Evolutionary conservation across 2,113 vertebrate genomes (phyloP), one percentile per base, ranked within the genome.

Genomic region (Oenanthe oenanthe): DNA sequence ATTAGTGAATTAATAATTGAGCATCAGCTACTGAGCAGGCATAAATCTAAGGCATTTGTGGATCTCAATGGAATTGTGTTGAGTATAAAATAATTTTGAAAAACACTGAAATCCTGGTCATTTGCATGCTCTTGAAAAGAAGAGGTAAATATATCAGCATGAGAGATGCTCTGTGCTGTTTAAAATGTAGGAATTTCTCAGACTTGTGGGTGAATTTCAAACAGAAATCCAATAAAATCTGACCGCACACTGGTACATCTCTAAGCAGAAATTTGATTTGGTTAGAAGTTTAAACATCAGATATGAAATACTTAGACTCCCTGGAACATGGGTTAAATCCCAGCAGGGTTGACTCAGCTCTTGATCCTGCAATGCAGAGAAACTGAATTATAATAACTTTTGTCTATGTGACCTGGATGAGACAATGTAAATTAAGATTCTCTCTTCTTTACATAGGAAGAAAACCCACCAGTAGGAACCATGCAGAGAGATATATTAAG

Each of bases 1-100:
- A 90, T 96, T 95, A 95, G 76, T 80, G 75, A 94, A 96, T 96
- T 95, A 96, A 96, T 96, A 97, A 94, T 85, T 94, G 63, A 96
- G 75, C 90, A 96, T 74, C 88, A 77, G 72, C 72, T 71, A 93
- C 82, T 77, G 75, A 88, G 60, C 82, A 90, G 58, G 51, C 82
- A 95, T 94, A 92, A 96, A 95, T 88, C 67, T 88, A 66, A 96
- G 53, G 36, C 82, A 90, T 88, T 88, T 85, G 36, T 6, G 3
- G 51, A 95, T 96, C 92, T 94, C n/a, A 0, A 7, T 88, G 72
- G 85, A 89, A 88, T 94, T 24, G 1, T 40, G 10, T 63, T 90
- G 71, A 67, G 65, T 63, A 63, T 63, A 86, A 95, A 96, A 88
- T 62, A 6, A 54, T 62, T 62, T 42, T 73, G 74, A 62, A 88